Evolutionary conservation across 2,888 invertebrate species (phyloP), one percentile per base, ranked within the genome.

Genomic region (Leuctra nigra): DNA sequence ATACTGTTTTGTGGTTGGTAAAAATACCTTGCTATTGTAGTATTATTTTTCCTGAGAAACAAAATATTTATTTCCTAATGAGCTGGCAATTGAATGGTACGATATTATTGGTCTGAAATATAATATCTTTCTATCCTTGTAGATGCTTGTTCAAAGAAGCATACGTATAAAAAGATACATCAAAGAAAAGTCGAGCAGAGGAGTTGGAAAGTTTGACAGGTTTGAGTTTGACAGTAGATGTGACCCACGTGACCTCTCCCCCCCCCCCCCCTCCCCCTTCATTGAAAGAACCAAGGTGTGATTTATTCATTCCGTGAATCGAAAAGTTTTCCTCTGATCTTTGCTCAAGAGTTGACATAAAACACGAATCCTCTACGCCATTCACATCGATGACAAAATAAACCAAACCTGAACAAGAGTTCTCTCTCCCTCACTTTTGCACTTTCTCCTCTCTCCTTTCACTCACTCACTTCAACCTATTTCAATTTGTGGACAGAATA

Each of bases 281-380:
- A 47, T 47, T 47, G 25, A 47, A 47, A 47, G n/a, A n/a, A n/a
- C n/a, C 47, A 47, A 23, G 47, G 2, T 47, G 23, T 47, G 47
- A 47, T 47, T 47, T 47, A 47, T 47, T 47, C 47, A 47, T 47
- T 47, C 29, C 25, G 47, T n/a, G 47, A 47, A 47, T 47, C 25
- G 47, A 47, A 47, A 47, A 47, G 47, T 47, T 47, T 47, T 16
- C 47, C 16, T 47, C 25, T 47, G 47, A 23, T 47, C 47, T 47
- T 47, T 25, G 25, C 47, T 39, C 39, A n/a, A n/a, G 25, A 47
- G 47, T 47, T 47, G 25, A 47, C 47, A 47, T 25, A 25, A 47
- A 46, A 47, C 47, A 47, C 25, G 47, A 47, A 24, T 47, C 47
- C 24, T 46, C 20, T 47, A 16, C 47, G n/a, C 47, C 29, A 23